Conservation (phyloP, 2,797 vertebrate genomes). For the Helicolenus hilgendorfi region DNA sequence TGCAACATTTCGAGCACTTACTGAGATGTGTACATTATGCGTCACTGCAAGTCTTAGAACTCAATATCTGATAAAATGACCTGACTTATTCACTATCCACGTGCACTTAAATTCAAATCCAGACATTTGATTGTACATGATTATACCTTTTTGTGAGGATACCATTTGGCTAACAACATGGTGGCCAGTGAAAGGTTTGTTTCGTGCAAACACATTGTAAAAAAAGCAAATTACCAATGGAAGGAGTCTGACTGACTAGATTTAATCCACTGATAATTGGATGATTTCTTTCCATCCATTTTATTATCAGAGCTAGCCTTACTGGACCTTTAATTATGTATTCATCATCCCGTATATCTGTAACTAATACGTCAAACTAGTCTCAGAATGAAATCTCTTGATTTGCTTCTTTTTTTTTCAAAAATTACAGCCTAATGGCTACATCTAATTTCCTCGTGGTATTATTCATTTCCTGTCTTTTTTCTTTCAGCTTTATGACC, state of each 20-base stretch:
- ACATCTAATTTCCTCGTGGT: not conserved
- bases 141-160: not conserved
- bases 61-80: not conserved
- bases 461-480: slow-evolving; percentile 28
- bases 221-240: too few species aligned
- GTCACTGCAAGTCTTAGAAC: not conserved
- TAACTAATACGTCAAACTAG: not conserved
- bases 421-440: not conserved
- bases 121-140: not conserved
- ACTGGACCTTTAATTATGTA: slow-evolving; percentile 1
- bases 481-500: slow-evolving; percentile 9
- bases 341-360: not conserved
- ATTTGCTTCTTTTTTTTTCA: not conserved
- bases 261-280: not conserved
- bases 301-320: not conserved
- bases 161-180: not conserved
- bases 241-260: not conserved
- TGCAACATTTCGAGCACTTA: not conserved
- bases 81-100: not conserved
- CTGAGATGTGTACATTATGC: not conserved
- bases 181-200: not conserved
- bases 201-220: not conserved
- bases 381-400: not conserved
- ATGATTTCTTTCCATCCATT: slow-evolving; percentile 4
- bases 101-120: not conserved